Conservation (phyloP, 2,888 invertebrate species). For the Drosophila pegasa region DNA sequence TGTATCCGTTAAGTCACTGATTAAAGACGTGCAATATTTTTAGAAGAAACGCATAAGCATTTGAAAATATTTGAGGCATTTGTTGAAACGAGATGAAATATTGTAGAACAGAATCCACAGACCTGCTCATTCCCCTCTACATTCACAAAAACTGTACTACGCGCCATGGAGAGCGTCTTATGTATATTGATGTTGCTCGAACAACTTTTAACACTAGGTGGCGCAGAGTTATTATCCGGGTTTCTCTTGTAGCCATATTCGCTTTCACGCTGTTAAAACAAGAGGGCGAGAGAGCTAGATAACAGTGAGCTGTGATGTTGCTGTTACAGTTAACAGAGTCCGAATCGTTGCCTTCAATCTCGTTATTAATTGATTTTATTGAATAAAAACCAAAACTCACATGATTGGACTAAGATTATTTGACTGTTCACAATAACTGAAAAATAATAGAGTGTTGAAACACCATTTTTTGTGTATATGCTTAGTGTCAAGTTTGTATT, state of each 20-base stretch:
- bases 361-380: not conserved
- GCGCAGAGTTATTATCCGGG: constrained; percentile 8
- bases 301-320: not conserved
- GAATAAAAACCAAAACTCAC: not conserved
- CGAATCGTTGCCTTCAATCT: not conserved
- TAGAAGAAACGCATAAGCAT: not conserved
- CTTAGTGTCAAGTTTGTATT: constrained; percentile 3
- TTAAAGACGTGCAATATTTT: not conserved
- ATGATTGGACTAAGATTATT: not conserved
- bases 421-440: not conserved
- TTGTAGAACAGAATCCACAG: constrained; percentile 4
- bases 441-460: too few species aligned
- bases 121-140: constrained; percentile 10
- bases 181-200: not conserved
- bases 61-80: not conserved
- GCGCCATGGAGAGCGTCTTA: too few species aligned
- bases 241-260: not conserved
- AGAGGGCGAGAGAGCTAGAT: not conserved
- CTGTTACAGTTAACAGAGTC: constrained; percentile 4
- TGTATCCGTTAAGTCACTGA: not conserved
- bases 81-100: not conserved
- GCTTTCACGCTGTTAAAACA: constrained; percentile 20
- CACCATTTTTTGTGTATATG: too few species aligned
- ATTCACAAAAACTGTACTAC: constrained; percentile 30
- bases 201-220: constrained; percentile 24